phyloP scores from a whole-genome alignment of 2,888 invertebrate species.

The Icerya purchasi region DNA sequence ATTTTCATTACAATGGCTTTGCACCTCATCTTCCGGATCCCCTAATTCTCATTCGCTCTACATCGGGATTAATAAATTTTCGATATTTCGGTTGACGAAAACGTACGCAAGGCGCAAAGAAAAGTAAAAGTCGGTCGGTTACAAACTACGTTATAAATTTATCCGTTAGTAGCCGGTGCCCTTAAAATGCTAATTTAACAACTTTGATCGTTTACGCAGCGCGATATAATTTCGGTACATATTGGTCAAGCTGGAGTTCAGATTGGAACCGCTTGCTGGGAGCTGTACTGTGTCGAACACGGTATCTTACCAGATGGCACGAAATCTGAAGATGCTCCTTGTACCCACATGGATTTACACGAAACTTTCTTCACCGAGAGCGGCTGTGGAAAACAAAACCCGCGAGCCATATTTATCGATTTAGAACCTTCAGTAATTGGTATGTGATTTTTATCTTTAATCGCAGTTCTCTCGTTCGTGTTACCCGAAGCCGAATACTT shows the following conservation, averaged over 20 bases:
- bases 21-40: too few species aligned
- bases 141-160: too few species aligned
- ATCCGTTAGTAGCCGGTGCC: too few species aligned
- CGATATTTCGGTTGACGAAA: too few species aligned
- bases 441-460: constrained; percentile 21
- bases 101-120: too few species aligned
- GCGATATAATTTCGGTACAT: constrained; percentile 6
- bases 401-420: constrained; percentile 36
- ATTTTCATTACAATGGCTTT: too few species aligned
- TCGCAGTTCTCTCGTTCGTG: too few species aligned
- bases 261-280: constrained; percentile 22
- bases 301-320: constrained; percentile 29
- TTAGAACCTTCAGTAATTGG: constrained; percentile 38
- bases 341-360: constrained; percentile 25
- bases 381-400: constrained; percentile 36
- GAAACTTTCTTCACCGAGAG: constrained; percentile 31
- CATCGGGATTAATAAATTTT: too few species aligned
- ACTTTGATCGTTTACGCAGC: not conserved
- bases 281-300: constrained; percentile 24
- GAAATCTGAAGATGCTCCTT: constrained; percentile 32
- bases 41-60: too few species aligned
- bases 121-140: too few species aligned
- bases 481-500: too few species aligned
- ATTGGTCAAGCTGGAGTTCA: constrained; percentile 9
- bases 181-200: too few species aligned